Evolutionary conservation across 2,888 invertebrate genomes (phyloP), one percentile per base, ranked within the genome.

Genomic region (Steromphala cineraria): DNA sequence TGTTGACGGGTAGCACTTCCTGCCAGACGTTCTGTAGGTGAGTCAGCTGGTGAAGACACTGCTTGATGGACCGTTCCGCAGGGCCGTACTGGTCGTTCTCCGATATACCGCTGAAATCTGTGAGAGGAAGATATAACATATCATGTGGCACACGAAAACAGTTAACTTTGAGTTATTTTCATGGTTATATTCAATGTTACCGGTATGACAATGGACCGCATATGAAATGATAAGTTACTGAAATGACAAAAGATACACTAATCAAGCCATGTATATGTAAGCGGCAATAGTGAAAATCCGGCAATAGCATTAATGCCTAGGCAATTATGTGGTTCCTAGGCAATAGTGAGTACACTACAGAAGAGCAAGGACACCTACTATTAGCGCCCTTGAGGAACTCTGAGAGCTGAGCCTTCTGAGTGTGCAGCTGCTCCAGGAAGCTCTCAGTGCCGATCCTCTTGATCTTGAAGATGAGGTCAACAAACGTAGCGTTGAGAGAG

Each of bases 11-110:
- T 80, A 98, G 95, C 8, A 98, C 96, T 87, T 96, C 96, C 82
- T 96, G 95, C 98, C 98, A 98, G 10, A 98, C 97, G 82, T 96
- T 96, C 94, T 96, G 96, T 17, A 98, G 93, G 79, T 97, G 94
- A 89, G 97, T 96, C 87, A 98, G 94, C 92, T 98, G 98, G 71
- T 97, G 95, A 76, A 98, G 94, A 89, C 97, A 97, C 93, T 98
- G 97, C 8, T 97, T 95, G 52, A 98, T 84, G 2, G 93, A 89
- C 75, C 89, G 89, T 85, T 93, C 92, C 17, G 91, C 89, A 31
- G 85, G 82, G 36, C 86, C 84, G 75, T 88, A 88, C 19, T 89
- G 89, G 3, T 89, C 87, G 19, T 90, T 91, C 53, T 91, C 91
- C 15, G 91, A 86, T 67, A 94, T 87, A 81, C 86, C 88, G 7